phyloP scores from a whole-genome alignment of 1,140 invertebrate genomes.

The Euwallacea similis region DNA sequence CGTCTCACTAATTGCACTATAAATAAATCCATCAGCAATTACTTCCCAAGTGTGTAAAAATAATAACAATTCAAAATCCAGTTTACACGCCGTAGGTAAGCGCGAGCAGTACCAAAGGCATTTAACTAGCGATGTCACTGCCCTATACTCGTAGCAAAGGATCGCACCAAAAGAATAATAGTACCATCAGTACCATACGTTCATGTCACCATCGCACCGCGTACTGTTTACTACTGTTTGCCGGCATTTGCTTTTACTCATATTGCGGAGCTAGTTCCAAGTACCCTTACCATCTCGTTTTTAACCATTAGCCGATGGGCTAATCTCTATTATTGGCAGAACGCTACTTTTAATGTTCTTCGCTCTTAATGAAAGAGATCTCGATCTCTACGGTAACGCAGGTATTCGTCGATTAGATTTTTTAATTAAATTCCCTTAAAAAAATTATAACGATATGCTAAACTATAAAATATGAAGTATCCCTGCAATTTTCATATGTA shows the following conservation, averaged over 20 bases:
- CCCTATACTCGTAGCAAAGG: constrained; percentile 36
- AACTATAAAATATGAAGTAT: too few species aligned
- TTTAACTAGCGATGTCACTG: constrained; percentile 38
- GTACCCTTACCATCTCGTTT: constrained; percentile 35
- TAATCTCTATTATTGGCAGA: constrained; percentile 30
- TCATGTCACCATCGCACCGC: constrained; percentile 38
- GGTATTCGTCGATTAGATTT: neutral
- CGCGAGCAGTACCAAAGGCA: constrained; percentile 27
- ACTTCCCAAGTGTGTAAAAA: constrained; percentile 21
- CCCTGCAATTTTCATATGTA: too few species aligned
- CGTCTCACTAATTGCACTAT: neutral
- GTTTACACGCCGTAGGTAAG: constrained; percentile 29
- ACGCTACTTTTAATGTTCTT: constrained; percentile 25
- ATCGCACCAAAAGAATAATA: constrained; percentile 37
- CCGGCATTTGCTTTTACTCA: constrained; percentile 37
- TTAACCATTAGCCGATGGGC: constrained; percentile 29
- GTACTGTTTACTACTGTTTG: constrained; percentile 37
- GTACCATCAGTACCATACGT: constrained; percentile 35
- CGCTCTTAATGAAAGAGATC: constrained; percentile 11
- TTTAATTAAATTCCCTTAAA: neutral
- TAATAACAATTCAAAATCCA: constrained; percentile 35
- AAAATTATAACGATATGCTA: too few species aligned
- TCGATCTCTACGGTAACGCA: neutral
- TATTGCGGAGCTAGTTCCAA: constrained; percentile 29
- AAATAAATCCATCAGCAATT: constrained; percentile 11